Evolutionary conservation across 2,113 vertebrate species (phyloP), one percentile per base, ranked within the genome.

Genomic region (Pachycephala philippinensis): DNA sequence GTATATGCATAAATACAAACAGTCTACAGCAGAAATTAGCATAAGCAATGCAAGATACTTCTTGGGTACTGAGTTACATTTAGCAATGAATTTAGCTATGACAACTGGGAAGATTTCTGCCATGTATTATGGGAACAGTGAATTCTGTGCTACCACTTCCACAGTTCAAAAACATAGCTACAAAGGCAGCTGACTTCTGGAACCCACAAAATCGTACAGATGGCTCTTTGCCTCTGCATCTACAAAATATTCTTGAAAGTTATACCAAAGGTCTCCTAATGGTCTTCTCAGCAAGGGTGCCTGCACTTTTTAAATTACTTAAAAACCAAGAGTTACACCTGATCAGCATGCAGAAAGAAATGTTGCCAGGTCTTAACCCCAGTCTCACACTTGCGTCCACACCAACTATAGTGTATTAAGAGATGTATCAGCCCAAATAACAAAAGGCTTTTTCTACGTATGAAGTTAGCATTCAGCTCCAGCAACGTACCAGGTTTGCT

Each of bases 31-130:
- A 96, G 52, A 95, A 85, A 93, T 85, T 63, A 86, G 24, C 79
- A 95, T 90, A 90, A 91, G 79, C 39, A 85, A 80, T 88, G 49
- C 68, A 64, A 80, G 71, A 83, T 63, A 83, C 30, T 96, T 59
- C 70, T 77, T 68, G 54, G 42, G 71, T 66, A 77, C 33, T 2
- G 45, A 83, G 45, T 85, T 88, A 83, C 70, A 83, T 76, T 64
- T 79, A 93, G 88, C 18, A 2, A 90, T 65, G 40, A 93, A 88
- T 85, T 90, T 65, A 96, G 74, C 90, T 82, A 52, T 61, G 59
- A 86, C 63, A 92, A 90, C 66, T 80, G 47, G 63, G 66, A 70
- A 80, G 33, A 80, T 42, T 87, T 88, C 59, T 90, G 35, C 50
- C 1, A 3, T 26, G 10, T 57, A 80, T 88, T 83, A 54, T 61